Percentiles rank a stretch among this genome's conserved stretches.
Conservation (phyloP, 2,888 invertebrate species). For the Gnatocerus cornutus region DNA sequence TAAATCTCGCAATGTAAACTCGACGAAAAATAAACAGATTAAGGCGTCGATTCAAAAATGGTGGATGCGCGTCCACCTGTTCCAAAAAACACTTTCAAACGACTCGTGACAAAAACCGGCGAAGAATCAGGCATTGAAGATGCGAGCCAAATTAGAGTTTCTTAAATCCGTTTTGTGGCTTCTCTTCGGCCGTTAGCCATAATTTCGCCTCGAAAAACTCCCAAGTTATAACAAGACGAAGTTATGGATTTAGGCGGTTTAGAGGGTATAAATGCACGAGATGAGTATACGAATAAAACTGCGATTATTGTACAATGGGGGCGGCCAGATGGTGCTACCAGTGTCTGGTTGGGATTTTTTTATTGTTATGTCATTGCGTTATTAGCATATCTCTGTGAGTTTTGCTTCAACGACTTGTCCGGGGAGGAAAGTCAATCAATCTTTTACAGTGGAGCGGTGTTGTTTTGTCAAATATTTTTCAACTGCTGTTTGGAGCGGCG, state of each 20-base stretch:
- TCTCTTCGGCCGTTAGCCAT: constrained; percentile 15
- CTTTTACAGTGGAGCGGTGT: too few species aligned
- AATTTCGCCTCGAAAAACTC: constrained; percentile 21
- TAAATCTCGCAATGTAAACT: constrained; percentile 2
- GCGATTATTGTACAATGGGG: neutral
- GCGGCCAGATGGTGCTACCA: neutral
- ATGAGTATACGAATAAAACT: constrained; percentile 8
- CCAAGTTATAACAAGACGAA: constrained; percentile 18
- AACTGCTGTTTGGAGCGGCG: too few species aligned
- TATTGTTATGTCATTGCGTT: neutral
- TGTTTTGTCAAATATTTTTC: too few species aligned
- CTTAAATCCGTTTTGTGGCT: constrained; percentile 30
- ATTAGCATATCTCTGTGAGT: neutral
- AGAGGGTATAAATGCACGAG: constrained; percentile 9
- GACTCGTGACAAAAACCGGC: neutral
- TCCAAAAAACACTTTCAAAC: too few species aligned
- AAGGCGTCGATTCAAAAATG: neutral
- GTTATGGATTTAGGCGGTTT: constrained; percentile 27
- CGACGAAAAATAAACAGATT: too few species aligned
- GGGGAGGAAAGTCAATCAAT: too few species aligned
- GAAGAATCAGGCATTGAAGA: too few species aligned
- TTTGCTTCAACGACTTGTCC: neutral
- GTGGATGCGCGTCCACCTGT: neutral
- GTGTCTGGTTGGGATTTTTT: neutral
- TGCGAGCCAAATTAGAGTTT: constrained; percentile 19